These are phyloP conservation scores for Regulus satrapa DNA, from an alignment of 2,113 vertebrate species.

Conservation along the genomic window DNA sequence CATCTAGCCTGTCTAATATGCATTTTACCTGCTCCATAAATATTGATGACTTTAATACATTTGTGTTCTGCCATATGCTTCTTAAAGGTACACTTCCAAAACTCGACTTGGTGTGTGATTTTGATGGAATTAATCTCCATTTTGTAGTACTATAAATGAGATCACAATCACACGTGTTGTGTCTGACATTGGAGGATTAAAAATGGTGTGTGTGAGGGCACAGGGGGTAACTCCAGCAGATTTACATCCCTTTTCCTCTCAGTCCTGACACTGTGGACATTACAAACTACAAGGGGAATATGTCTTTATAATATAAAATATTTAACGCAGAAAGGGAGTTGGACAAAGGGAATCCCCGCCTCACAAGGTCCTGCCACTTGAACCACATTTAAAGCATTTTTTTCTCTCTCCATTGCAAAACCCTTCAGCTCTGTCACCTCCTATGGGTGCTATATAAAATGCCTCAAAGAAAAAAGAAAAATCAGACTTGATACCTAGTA, in stretches of 20 bases:
- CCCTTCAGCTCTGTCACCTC: background rate
- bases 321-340: background rate
- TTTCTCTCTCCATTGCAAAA: background rate
- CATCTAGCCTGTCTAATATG: constrained; percentile 49
- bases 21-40: constrained; percentile 65
- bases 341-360: background rate
- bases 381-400: background rate
- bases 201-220: background rate
- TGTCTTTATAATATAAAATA: background rate
- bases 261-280: background rate
- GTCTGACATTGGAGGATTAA: background rate
- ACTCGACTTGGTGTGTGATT: constrained; percentile 6
- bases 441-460: background rate
- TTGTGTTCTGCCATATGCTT: constrained; percentile 47
- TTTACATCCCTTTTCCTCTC: background rate
- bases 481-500: fast-evolving
- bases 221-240: background rate
- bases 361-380: background rate
- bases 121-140: constrained; percentile 47
- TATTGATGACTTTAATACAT: constrained; percentile 61
- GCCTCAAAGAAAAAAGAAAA: background rate
- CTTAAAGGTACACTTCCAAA: constrained; percentile 54
- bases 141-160: constrained; percentile 11
- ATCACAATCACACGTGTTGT: background rate
- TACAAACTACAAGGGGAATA: background rate